Base-by-base conservation (phyloP, 2,888 invertebrate species). In the Meta bourneti region DNA sequence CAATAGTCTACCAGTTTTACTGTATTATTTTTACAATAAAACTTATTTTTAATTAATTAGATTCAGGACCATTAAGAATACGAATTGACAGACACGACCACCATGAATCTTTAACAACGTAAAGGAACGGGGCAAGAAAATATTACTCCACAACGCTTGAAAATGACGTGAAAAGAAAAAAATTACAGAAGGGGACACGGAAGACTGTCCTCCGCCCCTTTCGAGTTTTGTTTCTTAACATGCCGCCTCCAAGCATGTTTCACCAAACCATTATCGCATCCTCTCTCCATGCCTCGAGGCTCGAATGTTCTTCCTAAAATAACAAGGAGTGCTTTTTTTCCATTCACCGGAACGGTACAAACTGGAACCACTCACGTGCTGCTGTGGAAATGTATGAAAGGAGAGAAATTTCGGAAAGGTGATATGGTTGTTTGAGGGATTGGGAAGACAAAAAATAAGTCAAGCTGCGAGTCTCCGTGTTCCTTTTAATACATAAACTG, bases 251-350 rank as follows among this genome's bases (percentile, higher is more conserved):
- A 1, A 9, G 79, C 79, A 20, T 79, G 61, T 61, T 54, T 13
- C 79, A 13, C 54, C 77, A 61, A 79, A 79, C 79, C 79, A 79
- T 79, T 79, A 79, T 79, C 79, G 79, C 79, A 11, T 79, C 79
- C 79, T 77, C 16, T 20, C 54, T 20, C 54, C 54, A 54, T 20
- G 61, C 79, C 61, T 13, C 34, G 79, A 19, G 79, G 79, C 79
- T 16, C 19, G 77, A 49, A 52, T 51, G 51, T 49, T 19, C 13
- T 51, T 11, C 79, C 61, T 79, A 34, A 69, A 79, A 79, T 79
- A 79, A 79, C 79, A 79, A 79, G 79, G 79, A 13, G 20, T 4
- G 79, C 79, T 79, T 79, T 61, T 61, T 61, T 61, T 13, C 61
- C 61, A 13, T 61, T 6, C 79, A 34, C 4, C 1, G 20, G 61